These are phyloP conservation scores for Manis crassicaudata DNA, from an alignment of 2,797 vertebrate genomes.

Conservation along the genomic window DNA sequence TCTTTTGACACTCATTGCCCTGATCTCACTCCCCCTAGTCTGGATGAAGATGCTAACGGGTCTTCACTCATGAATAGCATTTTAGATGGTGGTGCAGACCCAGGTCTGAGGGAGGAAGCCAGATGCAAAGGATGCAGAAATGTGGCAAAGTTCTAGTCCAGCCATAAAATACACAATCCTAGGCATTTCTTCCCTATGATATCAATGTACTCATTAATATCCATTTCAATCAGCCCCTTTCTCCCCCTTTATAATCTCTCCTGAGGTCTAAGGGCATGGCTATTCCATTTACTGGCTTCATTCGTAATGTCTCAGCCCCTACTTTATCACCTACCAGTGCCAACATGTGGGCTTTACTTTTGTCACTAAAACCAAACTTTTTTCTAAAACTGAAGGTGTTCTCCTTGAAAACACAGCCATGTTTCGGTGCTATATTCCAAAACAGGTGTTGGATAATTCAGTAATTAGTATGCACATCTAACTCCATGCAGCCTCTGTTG, in stretches of 20 bases:
- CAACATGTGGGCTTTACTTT: conserved; percentile 38
- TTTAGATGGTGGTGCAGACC: background rate
- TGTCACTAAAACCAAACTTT: background rate
- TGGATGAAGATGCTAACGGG: background rate
- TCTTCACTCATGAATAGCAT: background rate
- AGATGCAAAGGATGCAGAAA: background rate
- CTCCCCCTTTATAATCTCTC: conserved; percentile 14
- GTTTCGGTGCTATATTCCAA: conserved; percentile 71
- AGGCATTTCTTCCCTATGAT: background rate
- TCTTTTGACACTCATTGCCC: background rate
- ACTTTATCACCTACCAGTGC: conserved; percentile 26
- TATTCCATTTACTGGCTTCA: conserved; percentile 65
- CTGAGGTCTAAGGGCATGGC: conserved; percentile 19
- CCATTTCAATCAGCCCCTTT: background rate
- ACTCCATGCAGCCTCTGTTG: conserved; percentile 85
- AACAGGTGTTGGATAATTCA: conserved; percentile 88
- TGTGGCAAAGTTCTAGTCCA: background rate
- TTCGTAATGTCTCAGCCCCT: background rate
- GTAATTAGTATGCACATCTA: conserved; percentile 88
- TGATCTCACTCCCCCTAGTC: background rate
- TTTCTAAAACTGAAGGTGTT: conserved; percentile 60
- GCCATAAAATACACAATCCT: background rate
- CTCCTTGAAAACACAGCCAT: conserved; percentile 70
- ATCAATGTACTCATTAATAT: background rate
- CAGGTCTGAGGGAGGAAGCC: background rate